Evolutionary conservation across 2,888 invertebrate species (phyloP).

Genomic region (Drosophila eohydei): DNA sequence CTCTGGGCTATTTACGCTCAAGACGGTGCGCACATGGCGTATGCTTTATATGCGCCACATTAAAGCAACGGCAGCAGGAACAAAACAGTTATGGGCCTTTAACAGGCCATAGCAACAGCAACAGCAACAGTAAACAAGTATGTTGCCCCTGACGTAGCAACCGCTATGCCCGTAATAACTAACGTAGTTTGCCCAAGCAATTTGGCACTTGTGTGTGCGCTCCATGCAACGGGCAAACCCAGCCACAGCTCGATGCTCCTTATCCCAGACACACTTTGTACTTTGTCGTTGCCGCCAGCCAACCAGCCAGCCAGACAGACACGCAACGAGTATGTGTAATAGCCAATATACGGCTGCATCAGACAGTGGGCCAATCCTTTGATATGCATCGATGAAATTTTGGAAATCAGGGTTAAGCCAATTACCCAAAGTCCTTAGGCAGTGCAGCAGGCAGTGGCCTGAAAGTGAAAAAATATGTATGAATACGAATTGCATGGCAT

Average conservation of each 20-base stretch:
- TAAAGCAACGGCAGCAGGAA: constrained; percentile 37
- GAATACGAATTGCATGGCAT: not conserved
- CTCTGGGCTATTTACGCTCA: constrained; percentile 44
- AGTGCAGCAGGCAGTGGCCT: constrained; percentile 1
- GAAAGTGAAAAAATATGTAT: not conserved
- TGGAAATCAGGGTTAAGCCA: constrained; percentile 16
- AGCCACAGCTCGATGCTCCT: not conserved
- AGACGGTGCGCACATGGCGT: constrained; percentile 59
- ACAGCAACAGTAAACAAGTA: constrained; percentile 40
- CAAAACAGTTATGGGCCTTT: constrained; percentile 59
- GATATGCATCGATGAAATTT: constrained; percentile 30
- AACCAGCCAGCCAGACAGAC: not conserved
- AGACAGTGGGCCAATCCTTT: constrained; percentile 41
- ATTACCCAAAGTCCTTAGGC: constrained; percentile 9
- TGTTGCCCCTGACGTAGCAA: constrained; percentile 32
- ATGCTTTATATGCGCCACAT: constrained; percentile 55
- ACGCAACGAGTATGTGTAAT: not conserved
- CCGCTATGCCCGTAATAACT: constrained; percentile 62
- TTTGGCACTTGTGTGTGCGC: constrained; percentile 74
- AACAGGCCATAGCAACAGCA: constrained; percentile 70
- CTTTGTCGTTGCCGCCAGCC: constrained; percentile 1
- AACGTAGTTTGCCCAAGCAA: constrained; percentile 74
- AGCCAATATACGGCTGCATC: constrained; percentile 4
- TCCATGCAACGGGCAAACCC: constrained; percentile 30
- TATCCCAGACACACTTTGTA: not conserved